A percentile compares a stretch with the other conserved stretches of the same genome.
phyloP scores from a whole-genome alignment of 2,888 invertebrate species.

The Melanophora roralis region DNA sequence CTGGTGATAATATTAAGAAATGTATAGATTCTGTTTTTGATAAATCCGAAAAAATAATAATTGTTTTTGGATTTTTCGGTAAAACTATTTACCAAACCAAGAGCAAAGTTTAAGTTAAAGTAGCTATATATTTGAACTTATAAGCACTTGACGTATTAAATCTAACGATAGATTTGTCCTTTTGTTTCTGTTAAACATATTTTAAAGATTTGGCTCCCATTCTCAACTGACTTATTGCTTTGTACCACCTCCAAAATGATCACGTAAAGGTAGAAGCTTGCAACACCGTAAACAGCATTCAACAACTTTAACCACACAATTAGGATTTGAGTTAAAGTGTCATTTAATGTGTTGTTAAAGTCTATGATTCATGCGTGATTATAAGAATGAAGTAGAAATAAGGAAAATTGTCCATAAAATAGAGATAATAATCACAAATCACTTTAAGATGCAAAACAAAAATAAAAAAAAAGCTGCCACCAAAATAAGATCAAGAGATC shows the following conservation, averaged over 20 bases:
- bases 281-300: slow-evolving; percentile 7
- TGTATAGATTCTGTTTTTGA: no score
- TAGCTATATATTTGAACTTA: no score
- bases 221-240: not conserved
- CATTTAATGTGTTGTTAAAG: slow-evolving; percentile 58
- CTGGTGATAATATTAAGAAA: no score
- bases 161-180: no score
- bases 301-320: slow-evolving; percentile 40
- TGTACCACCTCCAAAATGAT: not conserved
- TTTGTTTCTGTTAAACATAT: no score
- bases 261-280: not conserved
- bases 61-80: no score
- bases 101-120: no score
- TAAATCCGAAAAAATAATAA: no score
- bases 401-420: slow-evolving; percentile 15
- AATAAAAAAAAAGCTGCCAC: not conserved
- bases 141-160: no score
- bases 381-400: slow-evolving; percentile 24
- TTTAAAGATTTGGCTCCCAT: not conserved
- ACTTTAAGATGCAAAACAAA: slow-evolving; percentile 19
- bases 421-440: slow-evolving; percentile 45
- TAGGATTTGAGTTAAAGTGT: slow-evolving; percentile 60
- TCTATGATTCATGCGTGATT: slow-evolving; percentile 62
- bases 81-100: no score
- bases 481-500: not conserved